Conservation (phyloP, 2,797 vertebrate genomes). For the Nannoperca australis region DNA sequence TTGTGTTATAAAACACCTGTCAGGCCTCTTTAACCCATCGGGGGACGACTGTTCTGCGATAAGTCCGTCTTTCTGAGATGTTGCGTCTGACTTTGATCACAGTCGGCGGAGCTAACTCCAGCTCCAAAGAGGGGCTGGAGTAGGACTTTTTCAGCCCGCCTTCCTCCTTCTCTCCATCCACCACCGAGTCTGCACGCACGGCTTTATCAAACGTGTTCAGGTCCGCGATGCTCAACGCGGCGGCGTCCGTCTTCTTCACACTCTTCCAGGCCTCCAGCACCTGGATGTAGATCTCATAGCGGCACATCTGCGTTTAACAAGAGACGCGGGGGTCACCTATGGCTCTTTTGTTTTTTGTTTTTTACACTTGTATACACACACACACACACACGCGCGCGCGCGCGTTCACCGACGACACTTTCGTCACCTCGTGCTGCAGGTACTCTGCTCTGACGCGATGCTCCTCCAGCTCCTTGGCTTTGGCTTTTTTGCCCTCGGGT, state of each 20-base stretch:
- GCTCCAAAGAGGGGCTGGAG: conserved; percentile 92
- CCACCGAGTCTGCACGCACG: conserved; percentile 61
- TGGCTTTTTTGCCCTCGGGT: conserved; percentile 81
- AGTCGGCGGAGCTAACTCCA: conserved; percentile 72
- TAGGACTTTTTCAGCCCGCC: conserved; percentile 88
- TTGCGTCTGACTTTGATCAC: conserved; percentile 86
- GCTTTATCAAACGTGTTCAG: conserved; percentile 85
- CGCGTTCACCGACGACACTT: not conserved
- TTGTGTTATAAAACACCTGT: conserved; percentile 28
- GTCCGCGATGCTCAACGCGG: conserved; percentile 40
- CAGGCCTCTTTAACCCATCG: conserved; percentile 87
- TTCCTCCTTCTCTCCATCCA: conserved; percentile 60
- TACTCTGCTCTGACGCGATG: conserved; percentile 88
- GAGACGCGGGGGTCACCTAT: conserved; percentile 26
- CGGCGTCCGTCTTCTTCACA: conserved; percentile 25
- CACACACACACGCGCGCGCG: not conserved
- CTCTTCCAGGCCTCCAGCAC: conserved; percentile 85
- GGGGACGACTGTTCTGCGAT: conserved; percentile 87
- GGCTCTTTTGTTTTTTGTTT: not conserved
- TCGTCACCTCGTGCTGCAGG: conserved; percentile 87
- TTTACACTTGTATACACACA: not conserved
- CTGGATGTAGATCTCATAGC: conserved; percentile 89
- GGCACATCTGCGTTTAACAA: conserved; percentile 81
- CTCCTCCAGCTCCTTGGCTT: conserved; percentile 89
- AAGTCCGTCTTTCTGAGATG: conserved; percentile 91